A percentile compares a stretch with the other conserved stretches of the same genome.
Evolutionary conservation across 1,140 invertebrate species (phyloP).

Genomic region (Rhizoglyphus robini): DNA sequence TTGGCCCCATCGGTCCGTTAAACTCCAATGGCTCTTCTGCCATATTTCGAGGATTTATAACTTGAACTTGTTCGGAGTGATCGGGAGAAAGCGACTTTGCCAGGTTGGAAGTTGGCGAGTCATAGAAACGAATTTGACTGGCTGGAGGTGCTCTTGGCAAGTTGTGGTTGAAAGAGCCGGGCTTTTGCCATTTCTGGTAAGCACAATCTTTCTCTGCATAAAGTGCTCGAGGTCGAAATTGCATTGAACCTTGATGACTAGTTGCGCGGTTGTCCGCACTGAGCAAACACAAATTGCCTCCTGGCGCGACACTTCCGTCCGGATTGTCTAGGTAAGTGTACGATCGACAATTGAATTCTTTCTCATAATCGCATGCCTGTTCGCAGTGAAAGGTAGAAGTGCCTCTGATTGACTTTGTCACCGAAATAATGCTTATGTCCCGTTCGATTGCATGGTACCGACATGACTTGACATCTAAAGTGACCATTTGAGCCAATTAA

Average conservation of each 20-base stretch:
- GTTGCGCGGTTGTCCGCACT: constrained; percentile 34
- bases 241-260: constrained; percentile 34
- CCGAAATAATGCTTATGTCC: constrained; percentile 27
- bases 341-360: constrained; percentile 39
- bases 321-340: constrained; percentile 35
- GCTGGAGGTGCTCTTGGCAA: neutral
- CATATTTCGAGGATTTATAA: neutral
- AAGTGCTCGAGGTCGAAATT: constrained; percentile 32
- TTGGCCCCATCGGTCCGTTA: neutral
- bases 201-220: constrained; percentile 35
- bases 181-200: constrained; percentile 18
- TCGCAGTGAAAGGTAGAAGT: constrained; percentile 34
- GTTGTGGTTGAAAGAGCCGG: neutral
- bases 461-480: constrained; percentile 12
- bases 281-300: constrained; percentile 32
- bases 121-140: neutral
- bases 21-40: neutral
- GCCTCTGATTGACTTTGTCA: constrained; percentile 34
- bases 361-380: constrained; percentile 37
- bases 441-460: constrained; percentile 22
- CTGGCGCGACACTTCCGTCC: constrained; percentile 21
- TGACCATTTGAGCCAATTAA: constrained; percentile 23
- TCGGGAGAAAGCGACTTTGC: too few relatives aligned
- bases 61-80: neutral
- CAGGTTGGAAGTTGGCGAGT: neutral